A percentile compares a stretch with the other conserved stretches of the same genome.
Conservation (phyloP, 2,888 invertebrate species). For the Conistra vaccinii region DNA sequence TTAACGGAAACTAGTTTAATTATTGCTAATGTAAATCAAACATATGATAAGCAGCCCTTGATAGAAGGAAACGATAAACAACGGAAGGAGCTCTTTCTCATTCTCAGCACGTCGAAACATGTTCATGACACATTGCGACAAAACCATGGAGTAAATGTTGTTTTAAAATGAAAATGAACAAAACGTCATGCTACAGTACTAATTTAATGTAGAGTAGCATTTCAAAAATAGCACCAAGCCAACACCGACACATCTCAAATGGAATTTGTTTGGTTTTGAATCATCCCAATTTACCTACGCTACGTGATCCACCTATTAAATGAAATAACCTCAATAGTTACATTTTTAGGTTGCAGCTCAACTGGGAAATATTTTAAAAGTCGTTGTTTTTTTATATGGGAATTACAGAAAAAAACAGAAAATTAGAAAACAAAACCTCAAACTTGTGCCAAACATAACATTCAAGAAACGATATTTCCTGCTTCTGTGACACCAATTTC, state of each 20-base stretch:
- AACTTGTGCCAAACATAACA: slow-evolving; percentile 26
- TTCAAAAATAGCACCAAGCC: slow-evolving; percentile 67
- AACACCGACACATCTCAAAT: slow-evolving; percentile 55
- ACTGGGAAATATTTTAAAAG: background rate
- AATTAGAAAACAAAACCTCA: slow-evolving; percentile 8
- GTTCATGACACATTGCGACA: slow-evolving; percentile 58
- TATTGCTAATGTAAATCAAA: slow-evolving; percentile 63
- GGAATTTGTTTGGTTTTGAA: slow-evolving; percentile 60
- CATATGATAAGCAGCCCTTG: slow-evolving; percentile 57
- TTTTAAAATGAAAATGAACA: slow-evolving; percentile 67
- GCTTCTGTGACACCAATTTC: slow-evolving; percentile 23
- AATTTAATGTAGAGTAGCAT: slow-evolving; percentile 62
- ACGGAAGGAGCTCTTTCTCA: slow-evolving; percentile 70
- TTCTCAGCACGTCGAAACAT: slow-evolving; percentile 70
- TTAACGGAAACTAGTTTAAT: slow-evolving; percentile 46
- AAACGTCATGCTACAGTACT: slow-evolving; percentile 54
- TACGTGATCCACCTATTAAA: slow-evolving; percentile 7
- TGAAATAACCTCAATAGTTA: background rate
- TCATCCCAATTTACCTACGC: slow-evolving; percentile 45
- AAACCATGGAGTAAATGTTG: slow-evolving; percentile 63
- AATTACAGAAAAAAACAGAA: background rate
- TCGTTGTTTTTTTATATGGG: background rate
- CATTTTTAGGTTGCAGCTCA: slow-evolving; percentile 2
- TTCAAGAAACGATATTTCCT: slow-evolving; percentile 24
- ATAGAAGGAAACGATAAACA: slow-evolving; percentile 66